Evolutionary conservation across 2,113 vertebrate species (phyloP), one percentile per base, ranked within the genome.

Genomic region (Calypte anna): DNA sequence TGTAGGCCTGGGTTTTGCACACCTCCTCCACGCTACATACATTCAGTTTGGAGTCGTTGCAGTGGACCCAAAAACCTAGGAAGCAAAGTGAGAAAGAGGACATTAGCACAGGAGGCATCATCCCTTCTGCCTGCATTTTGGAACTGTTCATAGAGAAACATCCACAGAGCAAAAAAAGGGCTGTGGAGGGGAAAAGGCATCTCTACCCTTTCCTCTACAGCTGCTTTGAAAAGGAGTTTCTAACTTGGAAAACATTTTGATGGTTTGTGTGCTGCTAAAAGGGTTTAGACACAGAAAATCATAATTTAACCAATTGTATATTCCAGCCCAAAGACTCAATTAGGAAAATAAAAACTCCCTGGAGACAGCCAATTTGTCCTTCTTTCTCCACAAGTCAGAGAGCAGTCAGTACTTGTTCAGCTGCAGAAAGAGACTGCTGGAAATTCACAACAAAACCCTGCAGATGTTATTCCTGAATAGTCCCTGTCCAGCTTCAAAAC

Each of bases 1-100:
- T 99, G 97, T 99, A 99, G 98, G 99, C 99, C 98, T 99, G 99
- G 98, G 99, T 99, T 98, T 98, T 99, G 98, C 99, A 99, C 98
- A 99, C 99, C 96, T 99, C 99, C 98, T 99, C 99, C 97, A 99
- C 99, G 54, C 99, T 99, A 98, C 99, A 99, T 97, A 99, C 99
- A 97, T 99, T 99, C 99, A 99, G 98, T 97, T 99, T 99, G 94
- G 99, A 99, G 98, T 99, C 99, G 83, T 99, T 99, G 98, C 99
- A 99, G 98, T 99, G 99, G 97, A 99, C 99, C 99, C 99, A 99
- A 98, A 99, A 99, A 96, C 99, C 99, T 99, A 98, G 82, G 86
- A 90, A 97, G 43, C 69, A 93, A 94, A 95, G 70, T 31, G 46
- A 92, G 80, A 97, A 78, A 97, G 24, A 87, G 13, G 50, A 33